Conservation (phyloP, 2,797 vertebrate species). For the Takifugu rubripes region DNA sequence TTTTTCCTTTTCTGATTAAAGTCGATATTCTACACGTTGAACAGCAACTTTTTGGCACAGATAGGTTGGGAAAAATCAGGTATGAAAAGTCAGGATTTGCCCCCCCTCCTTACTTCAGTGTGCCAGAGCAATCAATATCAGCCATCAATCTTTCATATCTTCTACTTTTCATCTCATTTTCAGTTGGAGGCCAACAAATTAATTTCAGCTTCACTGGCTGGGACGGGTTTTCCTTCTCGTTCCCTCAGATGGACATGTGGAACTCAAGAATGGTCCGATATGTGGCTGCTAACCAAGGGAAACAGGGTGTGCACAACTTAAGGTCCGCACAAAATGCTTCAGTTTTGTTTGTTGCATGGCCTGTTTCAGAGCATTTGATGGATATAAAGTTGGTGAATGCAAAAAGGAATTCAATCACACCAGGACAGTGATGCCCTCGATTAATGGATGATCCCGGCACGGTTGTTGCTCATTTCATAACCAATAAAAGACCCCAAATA, state of each 20-base stretch:
- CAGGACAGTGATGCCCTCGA: too few relatives aligned
- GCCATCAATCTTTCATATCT: neutral
- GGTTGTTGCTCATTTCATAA: too few relatives aligned
- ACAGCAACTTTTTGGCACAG: neutral
- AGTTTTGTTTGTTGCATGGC: too few relatives aligned
- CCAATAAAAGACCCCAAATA: too few relatives aligned
- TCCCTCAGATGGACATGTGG: neutral
- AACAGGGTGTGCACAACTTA: too few relatives aligned
- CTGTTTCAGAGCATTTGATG: too few relatives aligned
- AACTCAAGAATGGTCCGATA: too few relatives aligned
- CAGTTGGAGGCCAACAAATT: neutral
- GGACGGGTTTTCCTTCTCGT: neutral
- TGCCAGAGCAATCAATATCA: neutral
- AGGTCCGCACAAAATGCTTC: too few relatives aligned
- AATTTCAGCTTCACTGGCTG: neutral
- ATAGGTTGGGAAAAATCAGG: neutral
- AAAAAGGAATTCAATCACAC: too few relatives aligned
- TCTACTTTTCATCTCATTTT: neutral
- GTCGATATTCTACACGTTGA: neutral
- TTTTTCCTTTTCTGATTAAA: neutral
- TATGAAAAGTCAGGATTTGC: neutral
- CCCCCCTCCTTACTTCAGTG: neutral
- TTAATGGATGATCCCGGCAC: too few relatives aligned
- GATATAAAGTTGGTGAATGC: too few relatives aligned
- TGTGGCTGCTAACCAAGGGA: too few relatives aligned